Conservation (phyloP, 2,797 vertebrate genomes). For the Phrynocephalus forsythii region DNA sequence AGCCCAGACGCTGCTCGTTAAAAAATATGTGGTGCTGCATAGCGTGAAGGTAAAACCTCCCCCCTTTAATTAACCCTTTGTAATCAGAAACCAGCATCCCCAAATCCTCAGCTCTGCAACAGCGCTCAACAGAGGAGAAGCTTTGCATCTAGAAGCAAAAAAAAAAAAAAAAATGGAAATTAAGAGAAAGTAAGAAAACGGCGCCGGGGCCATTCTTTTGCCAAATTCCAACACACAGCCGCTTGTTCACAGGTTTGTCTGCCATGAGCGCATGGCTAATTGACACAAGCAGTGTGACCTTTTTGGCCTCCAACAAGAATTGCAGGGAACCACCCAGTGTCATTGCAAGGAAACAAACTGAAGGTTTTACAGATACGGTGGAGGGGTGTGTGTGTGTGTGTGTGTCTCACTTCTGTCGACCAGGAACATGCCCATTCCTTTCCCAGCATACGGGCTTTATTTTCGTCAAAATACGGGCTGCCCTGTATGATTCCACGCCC, state of each 20-base stretch:
- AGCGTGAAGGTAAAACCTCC: constrained; percentile 62
- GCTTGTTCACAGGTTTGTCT: constrained; percentile 33
- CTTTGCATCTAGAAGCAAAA: constrained; percentile 46
- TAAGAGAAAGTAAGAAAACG: constrained; percentile 21
- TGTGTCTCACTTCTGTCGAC: background rate
- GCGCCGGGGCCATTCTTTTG: background rate
- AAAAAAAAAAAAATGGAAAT: background rate
- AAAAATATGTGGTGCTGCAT: constrained; percentile 72
- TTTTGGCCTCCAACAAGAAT: constrained; percentile 29
- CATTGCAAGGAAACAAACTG: constrained; percentile 4
- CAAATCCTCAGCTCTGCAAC: background rate
- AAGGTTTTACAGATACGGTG: constrained; percentile 27
- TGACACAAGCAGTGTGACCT: constrained; percentile 4
- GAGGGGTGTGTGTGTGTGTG: no score
- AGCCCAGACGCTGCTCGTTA: constrained; percentile 59
- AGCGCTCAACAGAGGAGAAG: constrained; percentile 37
- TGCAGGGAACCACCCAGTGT: constrained; percentile 28
- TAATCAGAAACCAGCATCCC: constrained; percentile 60
- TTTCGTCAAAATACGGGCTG: background rate
- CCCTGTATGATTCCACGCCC: background rate
- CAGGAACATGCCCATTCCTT: constrained; percentile 19
- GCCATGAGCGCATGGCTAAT: constrained; percentile 26
- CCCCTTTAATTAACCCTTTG: constrained; percentile 65
- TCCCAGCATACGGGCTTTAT: constrained; percentile 33
- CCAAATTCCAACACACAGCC: constrained; percentile 51